Base-by-base conservation (phyloP, 1,140 invertebrate genomes). In the Centruroides sculpturatus region DNA sequence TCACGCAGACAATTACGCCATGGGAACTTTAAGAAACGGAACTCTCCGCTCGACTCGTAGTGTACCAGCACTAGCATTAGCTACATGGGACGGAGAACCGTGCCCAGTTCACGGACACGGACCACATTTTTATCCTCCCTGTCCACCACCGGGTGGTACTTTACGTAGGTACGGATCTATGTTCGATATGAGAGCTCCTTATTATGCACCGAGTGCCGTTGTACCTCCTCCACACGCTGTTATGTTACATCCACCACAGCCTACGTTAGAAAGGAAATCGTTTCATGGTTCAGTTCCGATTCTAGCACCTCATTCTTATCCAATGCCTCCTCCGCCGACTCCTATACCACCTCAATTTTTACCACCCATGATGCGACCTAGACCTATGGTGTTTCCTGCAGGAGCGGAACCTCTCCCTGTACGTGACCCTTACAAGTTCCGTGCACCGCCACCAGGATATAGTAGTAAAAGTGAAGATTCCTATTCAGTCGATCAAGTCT, bases 41-140 rank as follows among this genome's bases (percentile, higher is more conserved):
- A 64, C 63, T 11, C 46, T 64, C 36, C 56, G 67, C 23, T 68
- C 67, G 8, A 66, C 63, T 5, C 59, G 63, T 58, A 68, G 67
- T 59, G 65, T 66, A 4, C 67, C 67, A 35, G 65, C 64, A n/a
- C 23, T 68, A n/a, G 63, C 62, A 6, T 35, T 66, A 35, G 60
- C 60, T 5, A 65, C 63, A 5, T 65, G 61, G 60, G 66, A 67
- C 35, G 66, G 66, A 23, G 66, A 66, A 56, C 66, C 66, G 4
- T 67, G 66, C 41, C 66, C 66, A 1, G 66, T 67, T 13, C 66
- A 67, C 47, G 66, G 66, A 35, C 60, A 62, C 48, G 61, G 64
- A 11, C 36, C 58, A 11, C 63, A 59, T 4, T 41, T 57, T 1
- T 59, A 54, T 13, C 59, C 55, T 23, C 59, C 47, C 4, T 54